These are phyloP conservation scores for Tortrix viridana DNA, from an alignment of 2,888 invertebrate genomes.

Conservation along the genomic window DNA sequence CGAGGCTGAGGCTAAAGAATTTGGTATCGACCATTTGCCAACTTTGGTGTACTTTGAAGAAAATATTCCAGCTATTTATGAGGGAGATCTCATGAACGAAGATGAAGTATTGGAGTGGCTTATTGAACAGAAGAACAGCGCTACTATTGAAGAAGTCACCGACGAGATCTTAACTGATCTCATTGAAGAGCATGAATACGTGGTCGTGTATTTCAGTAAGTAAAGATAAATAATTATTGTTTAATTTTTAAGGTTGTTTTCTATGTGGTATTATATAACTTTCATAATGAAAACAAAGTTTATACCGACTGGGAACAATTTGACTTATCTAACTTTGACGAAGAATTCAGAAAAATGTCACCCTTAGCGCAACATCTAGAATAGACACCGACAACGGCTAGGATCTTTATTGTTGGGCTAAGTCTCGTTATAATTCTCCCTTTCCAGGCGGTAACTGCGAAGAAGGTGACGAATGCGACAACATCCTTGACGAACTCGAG, in stretches of 20 bases:
- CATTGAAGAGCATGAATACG: slow-evolving; percentile 95
- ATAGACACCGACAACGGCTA: no score
- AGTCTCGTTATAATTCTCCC: slow-evolving; percentile 40
- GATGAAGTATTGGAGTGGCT: slow-evolving; percentile 96
- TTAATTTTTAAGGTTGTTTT: not conserved
- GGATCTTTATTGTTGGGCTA: no score
- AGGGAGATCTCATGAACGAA: slow-evolving; percentile 96
- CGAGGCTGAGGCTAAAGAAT: slow-evolving; percentile 94
- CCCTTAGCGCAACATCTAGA: no score
- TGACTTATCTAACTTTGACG: no score
- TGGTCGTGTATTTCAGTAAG: slow-evolving; percentile 96
- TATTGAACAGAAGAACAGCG: slow-evolving; percentile 93
- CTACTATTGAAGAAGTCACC: slow-evolving; percentile 97
- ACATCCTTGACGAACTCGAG: slow-evolving; percentile 93
- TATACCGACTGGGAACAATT: no score
- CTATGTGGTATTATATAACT: no score
- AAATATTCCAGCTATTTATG: slow-evolving; percentile 95
- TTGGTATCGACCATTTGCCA: slow-evolving; percentile 94
- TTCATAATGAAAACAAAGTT: no score
- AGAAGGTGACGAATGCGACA: slow-evolving; percentile 94
- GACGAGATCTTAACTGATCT: slow-evolving; percentile 94
- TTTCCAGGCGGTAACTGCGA: slow-evolving; percentile 91
- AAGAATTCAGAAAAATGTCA: no score
- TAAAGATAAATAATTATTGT: slow-evolving; percentile 42
- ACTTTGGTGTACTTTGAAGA: slow-evolving; percentile 95